Percentiles rank a stretch among this genome's conserved stretches.
Conservation (phyloP, 2,113 vertebrate genomes). For the Ictidomys tridecemlineatus region DNA sequence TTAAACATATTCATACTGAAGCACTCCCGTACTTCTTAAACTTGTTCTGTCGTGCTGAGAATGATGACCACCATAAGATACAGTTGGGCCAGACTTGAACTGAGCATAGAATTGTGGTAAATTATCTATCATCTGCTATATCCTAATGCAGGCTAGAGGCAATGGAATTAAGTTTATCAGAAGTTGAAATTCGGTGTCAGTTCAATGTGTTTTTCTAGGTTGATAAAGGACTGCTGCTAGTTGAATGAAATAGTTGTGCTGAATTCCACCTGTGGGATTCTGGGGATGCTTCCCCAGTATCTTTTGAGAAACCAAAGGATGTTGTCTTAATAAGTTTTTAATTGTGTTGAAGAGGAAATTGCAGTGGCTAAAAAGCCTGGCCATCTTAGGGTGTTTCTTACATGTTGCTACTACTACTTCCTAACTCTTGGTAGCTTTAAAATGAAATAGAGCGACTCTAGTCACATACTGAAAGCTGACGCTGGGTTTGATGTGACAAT, state of each 20-base stretch:
- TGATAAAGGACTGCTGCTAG: not conserved
- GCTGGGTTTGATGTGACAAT: not conserved
- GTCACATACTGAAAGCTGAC: not conserved
- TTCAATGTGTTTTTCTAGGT: not conserved
- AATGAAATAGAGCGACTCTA: not conserved
- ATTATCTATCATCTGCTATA: not conserved
- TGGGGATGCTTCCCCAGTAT: not conserved
- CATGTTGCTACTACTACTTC: not conserved
- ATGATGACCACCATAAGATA: not conserved
- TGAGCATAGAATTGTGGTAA: not conserved
- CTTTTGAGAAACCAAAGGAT: not conserved
- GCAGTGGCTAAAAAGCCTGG: not conserved
- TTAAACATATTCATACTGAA: not conserved
- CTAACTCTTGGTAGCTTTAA: not conserved
- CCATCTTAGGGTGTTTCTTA: not conserved
- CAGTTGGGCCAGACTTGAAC: not conserved
- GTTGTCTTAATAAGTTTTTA: slow-evolving; percentile 1
- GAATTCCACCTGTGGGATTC: not conserved
- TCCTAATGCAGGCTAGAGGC: not conserved
- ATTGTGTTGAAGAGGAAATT: not conserved
- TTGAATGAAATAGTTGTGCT: not conserved
- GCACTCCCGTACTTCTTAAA: not conserved
- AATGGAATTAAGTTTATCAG: not conserved
- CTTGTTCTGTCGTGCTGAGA: not conserved
- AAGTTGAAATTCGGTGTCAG: not conserved